Evolutionary conservation across 2,113 vertebrate genomes (phyloP).

Genomic region (Stigmatopora nigra): DNA sequence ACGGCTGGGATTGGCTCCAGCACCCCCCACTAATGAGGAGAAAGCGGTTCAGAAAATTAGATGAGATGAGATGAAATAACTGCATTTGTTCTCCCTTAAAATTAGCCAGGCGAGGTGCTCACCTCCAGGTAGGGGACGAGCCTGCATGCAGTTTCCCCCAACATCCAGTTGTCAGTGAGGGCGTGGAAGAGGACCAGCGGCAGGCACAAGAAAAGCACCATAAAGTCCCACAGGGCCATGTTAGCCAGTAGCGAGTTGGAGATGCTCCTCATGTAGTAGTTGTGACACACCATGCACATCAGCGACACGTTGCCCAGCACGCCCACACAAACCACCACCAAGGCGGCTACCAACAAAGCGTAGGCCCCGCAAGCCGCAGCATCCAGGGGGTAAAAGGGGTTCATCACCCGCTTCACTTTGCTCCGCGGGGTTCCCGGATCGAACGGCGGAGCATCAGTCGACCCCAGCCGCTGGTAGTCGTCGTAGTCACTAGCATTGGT

Average conservation of each 20-base stretch:
- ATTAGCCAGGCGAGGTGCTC: conserved; percentile 32
- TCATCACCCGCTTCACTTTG: conserved; percentile 67
- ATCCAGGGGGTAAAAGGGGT: conserved; percentile 88
- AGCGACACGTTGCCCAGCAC: conserved; percentile 89
- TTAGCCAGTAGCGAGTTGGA: conserved; percentile 95
- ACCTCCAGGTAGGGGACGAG: conserved; percentile 97
- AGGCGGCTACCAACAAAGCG: conserved; percentile 75
- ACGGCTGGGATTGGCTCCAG: no score
- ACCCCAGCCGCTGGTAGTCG: conserved; percentile 37
- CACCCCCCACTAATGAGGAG: no score
- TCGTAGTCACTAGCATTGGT: neutral
- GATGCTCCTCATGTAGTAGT: conserved; percentile 97
- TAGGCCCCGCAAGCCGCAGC: conserved; percentile 83
- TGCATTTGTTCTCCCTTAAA: no score
- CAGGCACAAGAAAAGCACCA: conserved; percentile 90
- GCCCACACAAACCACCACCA: conserved; percentile 83
- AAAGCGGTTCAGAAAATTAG: no score
- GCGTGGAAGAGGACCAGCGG: conserved; percentile 91
- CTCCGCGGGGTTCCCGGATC: conserved; percentile 45
- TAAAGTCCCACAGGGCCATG: conserved; percentile 94
- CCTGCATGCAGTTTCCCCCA: conserved; percentile 93
- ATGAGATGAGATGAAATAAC: no score
- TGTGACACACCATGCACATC: conserved; percentile 97
- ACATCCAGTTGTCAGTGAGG: conserved; percentile 89
- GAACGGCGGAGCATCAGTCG: conserved; percentile 47